Conservation (phyloP, 2,888 invertebrate genomes). For the Lypha dubia region DNA sequence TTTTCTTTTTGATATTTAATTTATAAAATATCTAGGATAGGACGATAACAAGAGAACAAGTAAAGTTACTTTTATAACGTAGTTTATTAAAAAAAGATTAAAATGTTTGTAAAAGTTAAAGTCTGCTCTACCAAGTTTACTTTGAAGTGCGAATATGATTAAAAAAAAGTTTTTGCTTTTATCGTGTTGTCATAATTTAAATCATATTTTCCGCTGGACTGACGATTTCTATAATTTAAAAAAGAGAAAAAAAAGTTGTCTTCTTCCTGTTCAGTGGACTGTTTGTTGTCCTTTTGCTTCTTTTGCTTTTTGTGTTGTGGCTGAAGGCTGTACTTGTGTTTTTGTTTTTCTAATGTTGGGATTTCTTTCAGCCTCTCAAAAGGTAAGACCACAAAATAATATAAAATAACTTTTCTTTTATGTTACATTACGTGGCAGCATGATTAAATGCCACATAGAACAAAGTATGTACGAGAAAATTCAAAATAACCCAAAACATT, state of each 20-base stretch:
- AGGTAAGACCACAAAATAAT: conserved; percentile 33
- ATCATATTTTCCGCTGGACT: conserved; percentile 59
- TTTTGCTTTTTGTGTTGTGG: no score
- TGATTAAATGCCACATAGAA: neutral
- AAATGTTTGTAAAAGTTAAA: conserved; percentile 26
- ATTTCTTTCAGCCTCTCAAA: conserved; percentile 1
- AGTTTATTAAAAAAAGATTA: conserved; percentile 34
- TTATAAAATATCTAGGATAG: conserved; percentile 12
- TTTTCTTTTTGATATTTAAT: conserved; percentile 2
- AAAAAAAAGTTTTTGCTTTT: conserved; percentile 18
- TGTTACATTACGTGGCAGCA: neutral
- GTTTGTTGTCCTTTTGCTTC: conserved; percentile 18
- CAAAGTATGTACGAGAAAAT: neutral
- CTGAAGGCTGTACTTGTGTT: no score
- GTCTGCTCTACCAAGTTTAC: neutral
- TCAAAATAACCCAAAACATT: neutral
- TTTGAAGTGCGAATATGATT: conserved; percentile 17
- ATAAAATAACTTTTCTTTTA: neutral
- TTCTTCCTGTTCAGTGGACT: conserved; percentile 38
- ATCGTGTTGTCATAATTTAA: conserved; percentile 23
- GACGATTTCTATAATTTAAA: conserved; percentile 43
- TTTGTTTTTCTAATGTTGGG: neutral
- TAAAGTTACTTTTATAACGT: conserved; percentile 12
- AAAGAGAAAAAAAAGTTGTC: neutral
- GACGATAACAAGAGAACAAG: conserved; percentile 7